Evolutionary conservation across 2,113 vertebrate genomes (phyloP), one percentile per base, ranked within the genome.

Genomic region (Thomomys bottae): DNA sequence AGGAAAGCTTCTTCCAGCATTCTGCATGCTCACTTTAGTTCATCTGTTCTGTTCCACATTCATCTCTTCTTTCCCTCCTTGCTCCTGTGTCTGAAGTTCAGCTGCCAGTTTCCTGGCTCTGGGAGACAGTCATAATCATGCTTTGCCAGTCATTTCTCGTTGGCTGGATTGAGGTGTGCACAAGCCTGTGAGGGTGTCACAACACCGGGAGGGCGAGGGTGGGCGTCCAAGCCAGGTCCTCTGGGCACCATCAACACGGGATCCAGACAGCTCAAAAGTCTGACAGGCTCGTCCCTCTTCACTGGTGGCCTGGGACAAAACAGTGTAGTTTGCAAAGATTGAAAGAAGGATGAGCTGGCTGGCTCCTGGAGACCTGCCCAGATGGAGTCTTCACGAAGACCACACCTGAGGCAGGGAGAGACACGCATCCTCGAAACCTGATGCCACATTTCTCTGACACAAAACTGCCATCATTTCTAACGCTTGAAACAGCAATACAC

Each of bases 141-240:
- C 24, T 32, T 57, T 54, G 11, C 26, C 8, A 80, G 6, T 80
- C 67, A 42, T 80, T 71, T 6, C 18, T 26, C 28, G 4, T 24
- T 85, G 15, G 17, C 28, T 42, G 49, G 12, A 30, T 67, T 32
- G 32, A 61, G 34, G 11, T 54, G 15, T n/a, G 24, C 59, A 24
- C 4, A 17, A 80, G 3, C 20, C 26, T 23, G 9, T 0, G 18
- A 26, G 30, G 7, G 28, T 12, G 1, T 18, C 3, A 18, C 20
- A 42, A 38, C 18, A 7, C 3, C 23, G 2, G 49, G 40, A 18
- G 28, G 73, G 4, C 8, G 17, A 0, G 21, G 42, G 17, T 8
- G 21, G 28, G 20, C 24, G 26, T 36, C 18, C 15, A 28, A n/a
- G 49, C 57, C n/a, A 23, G 63, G 26, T 30, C n/a, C 11, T 66